Percentiles rank a stretch among this genome's conserved stretches.
Conservation (phyloP, 2,113 vertebrate species). For the Ptilorrhoa leucosticta region DNA sequence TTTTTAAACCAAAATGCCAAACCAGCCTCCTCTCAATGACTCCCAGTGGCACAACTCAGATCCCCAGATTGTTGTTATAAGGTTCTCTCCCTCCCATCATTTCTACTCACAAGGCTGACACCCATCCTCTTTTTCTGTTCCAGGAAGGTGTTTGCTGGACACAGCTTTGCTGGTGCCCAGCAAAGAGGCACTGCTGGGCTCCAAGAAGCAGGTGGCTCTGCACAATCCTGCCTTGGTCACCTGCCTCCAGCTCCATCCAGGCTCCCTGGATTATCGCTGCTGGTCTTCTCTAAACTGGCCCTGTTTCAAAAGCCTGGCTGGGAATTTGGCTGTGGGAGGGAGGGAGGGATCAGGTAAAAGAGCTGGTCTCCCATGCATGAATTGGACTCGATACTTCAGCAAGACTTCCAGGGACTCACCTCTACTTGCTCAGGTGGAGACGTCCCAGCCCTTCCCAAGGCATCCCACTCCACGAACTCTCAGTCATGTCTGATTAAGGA, state of each 20-base stretch:
- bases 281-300: background rate
- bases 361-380: background rate
- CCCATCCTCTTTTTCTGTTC: background rate
- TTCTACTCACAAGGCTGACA: background rate
- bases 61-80: background rate
- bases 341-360: background rate
- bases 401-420: conserved; percentile 56
- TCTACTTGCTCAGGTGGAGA: conserved; percentile 41
- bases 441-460: conserved; percentile 43
- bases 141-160: background rate
- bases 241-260: background rate
- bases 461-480: conserved; percentile 17
- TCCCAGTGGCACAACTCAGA: background rate
- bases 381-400: background rate
- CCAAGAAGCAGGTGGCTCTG: background rate
- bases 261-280: background rate
- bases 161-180: background rate
- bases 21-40: background rate
- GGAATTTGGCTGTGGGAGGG: background rate
- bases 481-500: conserved; percentile 60
- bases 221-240: background rate
- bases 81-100: background rate
- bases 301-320: background rate
- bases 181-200: background rate
- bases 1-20: background rate